Base-by-base conservation (phyloP, 2,113 vertebrate species). In the Corydoras sp. region DNA sequence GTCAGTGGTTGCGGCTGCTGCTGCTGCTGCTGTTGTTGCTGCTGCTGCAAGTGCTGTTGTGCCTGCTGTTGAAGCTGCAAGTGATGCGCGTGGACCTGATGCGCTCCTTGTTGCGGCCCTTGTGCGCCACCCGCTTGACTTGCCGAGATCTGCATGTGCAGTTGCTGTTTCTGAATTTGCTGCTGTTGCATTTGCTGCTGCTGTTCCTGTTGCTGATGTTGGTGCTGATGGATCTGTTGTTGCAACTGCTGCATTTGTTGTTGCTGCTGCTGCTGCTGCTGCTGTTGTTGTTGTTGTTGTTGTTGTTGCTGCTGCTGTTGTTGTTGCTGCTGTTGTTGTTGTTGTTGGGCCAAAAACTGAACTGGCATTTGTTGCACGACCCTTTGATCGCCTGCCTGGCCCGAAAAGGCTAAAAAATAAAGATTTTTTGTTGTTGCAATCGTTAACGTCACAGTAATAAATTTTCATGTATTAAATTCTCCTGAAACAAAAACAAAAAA, bases 311-410 rank as follows among this genome's bases (percentile, higher is more conserved):
- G 84, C 0, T 84, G 86, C 0, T 79, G 81, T 5, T 71, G 67
- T 1, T 78, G 79, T 77, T 84, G 84, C 24, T 87, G 85, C 0
- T 87, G 85, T 0, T 89, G 70, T 0, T 89, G 87, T 0, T 88
- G 85, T 0, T 92, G 82, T 63, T 89, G 90, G 8, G 91, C 83
- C 90, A 96, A 91, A 75, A 95, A 92, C 56, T 95, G 95, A 87
- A 94, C 88, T 24, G 94, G 92, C 77, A 97, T 92, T 87, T 97
- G 96, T 77, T 96, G 95, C 68, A 98, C 85, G 48, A 93, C 87
- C 77, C 97, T 92, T 83, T 98, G 96, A 81, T 99, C 97, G 83
- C 90, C 92, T 62, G 93, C 83, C 79, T 96, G 95, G 72, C 91
- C 86, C 77, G 94, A 87, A 83, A 94, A 95, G 18, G 18, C 18